Evolutionary conservation across 2,888 invertebrate species (phyloP).

Genomic region (Pollenia labialis): DNA sequence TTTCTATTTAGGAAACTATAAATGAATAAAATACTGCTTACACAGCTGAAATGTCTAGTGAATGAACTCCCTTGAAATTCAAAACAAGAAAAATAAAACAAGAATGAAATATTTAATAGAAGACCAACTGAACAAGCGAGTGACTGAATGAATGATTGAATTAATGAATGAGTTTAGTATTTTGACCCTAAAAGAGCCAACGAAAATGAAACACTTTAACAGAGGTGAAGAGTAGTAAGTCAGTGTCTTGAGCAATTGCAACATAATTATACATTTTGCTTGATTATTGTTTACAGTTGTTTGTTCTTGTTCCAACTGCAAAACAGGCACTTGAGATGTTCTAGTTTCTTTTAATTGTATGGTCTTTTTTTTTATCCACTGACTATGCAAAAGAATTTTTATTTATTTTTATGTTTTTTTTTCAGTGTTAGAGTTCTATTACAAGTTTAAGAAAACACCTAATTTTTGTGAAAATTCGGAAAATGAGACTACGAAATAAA

Average conservation of each 20-base stretch:
- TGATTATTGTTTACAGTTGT: constrained; percentile 58
- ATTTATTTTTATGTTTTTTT: constrained; percentile 7
- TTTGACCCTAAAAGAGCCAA: constrained; percentile 63
- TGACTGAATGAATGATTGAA: constrained; percentile 33
- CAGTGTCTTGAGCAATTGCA: constrained; percentile 47
- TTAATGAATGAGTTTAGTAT: constrained; percentile 60
- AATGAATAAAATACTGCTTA: constrained; percentile 14
- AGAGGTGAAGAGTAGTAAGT: constrained; percentile 20
- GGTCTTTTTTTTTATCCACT: constrained; percentile 29
- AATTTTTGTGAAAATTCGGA: constrained; percentile 17
- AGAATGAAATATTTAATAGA: constrained; percentile 17
- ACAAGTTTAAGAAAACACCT: background rate
- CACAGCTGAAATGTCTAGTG: constrained; percentile 28
- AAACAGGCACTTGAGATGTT: constrained; percentile 39
- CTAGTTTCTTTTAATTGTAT: constrained; percentile 1
- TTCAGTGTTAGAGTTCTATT: background rate
- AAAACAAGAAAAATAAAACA: background rate
- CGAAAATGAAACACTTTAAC: constrained; percentile 39
- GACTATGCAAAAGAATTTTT: constrained; percentile 23
- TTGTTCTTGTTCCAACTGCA: background rate
- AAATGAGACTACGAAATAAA: background rate
- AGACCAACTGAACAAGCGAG: constrained; percentile 2
- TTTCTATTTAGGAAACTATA: background rate
- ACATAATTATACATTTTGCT: constrained; percentile 54
- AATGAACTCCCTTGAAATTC: constrained; percentile 30